Base-by-base conservation (phyloP, 1,140 invertebrate species). In the Orussus abietinus region DNA sequence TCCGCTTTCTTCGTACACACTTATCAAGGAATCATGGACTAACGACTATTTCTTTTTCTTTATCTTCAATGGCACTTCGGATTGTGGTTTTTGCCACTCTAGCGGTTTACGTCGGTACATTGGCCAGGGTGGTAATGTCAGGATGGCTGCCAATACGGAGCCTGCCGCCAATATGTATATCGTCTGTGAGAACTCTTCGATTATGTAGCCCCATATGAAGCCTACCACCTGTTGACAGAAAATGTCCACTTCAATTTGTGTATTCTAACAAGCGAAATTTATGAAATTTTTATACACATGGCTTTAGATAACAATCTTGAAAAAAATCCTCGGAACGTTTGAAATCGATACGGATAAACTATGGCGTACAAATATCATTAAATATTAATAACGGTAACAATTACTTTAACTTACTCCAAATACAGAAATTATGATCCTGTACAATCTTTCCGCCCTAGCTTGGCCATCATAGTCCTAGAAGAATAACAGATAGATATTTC, bases 111-210 rank as follows among this genome's bases (percentile, higher is more conserved):
- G 77, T 19, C 90, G 77, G 58, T 91, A 96, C 80, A 95, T 89
- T 1, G 92, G 90, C 92, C 92, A 96, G 7, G 92, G 91, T 28
- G 92, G 92, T 58, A 96, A 76, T 2, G 88, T 90, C 5, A 91
- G 69, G 56, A 96, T 69, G 22, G 86, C 82, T 33, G 91, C 90
- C 45, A 96, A 71, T 1, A 88, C 69, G 65, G 95, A 94, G 46
- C 93, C 92, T 57, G 86, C 90, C 14, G 85, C 87, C n/a, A 96
- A 74, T 59, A 95, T 90, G 44, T 92, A 92, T 12, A 96, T 86
- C 4, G 92, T 94, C 66, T 94, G 90, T 0, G 92, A 96, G 65
- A 96, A 96, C 69, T 95, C 90, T 71, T 97, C 92, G 57, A 93
- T 90, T 13, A 90, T 80, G 43, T 92, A 95, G n/a, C 93, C 93